Evolutionary conservation across 2,797 vertebrate genomes (phyloP).

Genomic region (Malurus splendens): DNA sequence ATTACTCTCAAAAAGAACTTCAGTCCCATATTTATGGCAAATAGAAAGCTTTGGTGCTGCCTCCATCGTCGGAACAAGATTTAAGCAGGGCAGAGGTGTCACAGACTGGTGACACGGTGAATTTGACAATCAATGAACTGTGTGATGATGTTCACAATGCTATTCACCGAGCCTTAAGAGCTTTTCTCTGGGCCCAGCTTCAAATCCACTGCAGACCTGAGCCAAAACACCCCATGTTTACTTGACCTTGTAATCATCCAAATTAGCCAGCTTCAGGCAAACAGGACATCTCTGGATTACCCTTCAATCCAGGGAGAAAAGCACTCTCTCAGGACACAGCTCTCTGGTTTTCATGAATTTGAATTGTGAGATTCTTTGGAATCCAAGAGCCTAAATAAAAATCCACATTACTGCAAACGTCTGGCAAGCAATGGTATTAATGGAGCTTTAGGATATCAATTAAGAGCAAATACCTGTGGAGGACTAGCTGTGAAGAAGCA

Average conservation of each 20-base stretch:
- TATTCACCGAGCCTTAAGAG: background rate
- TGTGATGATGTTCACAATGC: constrained; percentile 26
- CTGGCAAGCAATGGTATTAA: background rate
- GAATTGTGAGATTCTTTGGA: background rate
- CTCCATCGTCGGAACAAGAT: background rate
- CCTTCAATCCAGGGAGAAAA: background rate
- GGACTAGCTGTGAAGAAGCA: background rate
- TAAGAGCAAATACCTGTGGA: background rate
- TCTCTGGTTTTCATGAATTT: background rate
- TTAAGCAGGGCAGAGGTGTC: constrained; percentile 7
- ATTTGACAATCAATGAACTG: constrained; percentile 38
- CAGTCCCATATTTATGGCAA: constrained; percentile 9
- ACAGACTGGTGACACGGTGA: background rate
- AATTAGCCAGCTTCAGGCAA: background rate
- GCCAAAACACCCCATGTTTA: background rate
- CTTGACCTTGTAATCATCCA: background rate
- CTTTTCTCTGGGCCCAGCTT: background rate
- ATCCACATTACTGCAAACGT: background rate
- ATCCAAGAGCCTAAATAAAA: background rate
- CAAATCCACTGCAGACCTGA: background rate
- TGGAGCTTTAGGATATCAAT: background rate
- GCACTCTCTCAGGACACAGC: background rate
- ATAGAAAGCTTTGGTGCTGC: background rate
- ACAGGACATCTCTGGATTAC: background rate
- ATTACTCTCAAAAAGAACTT: constrained; percentile 24